Conservation (phyloP, 2,797 vertebrate genomes). For the Smutsia gigantea region DNA sequence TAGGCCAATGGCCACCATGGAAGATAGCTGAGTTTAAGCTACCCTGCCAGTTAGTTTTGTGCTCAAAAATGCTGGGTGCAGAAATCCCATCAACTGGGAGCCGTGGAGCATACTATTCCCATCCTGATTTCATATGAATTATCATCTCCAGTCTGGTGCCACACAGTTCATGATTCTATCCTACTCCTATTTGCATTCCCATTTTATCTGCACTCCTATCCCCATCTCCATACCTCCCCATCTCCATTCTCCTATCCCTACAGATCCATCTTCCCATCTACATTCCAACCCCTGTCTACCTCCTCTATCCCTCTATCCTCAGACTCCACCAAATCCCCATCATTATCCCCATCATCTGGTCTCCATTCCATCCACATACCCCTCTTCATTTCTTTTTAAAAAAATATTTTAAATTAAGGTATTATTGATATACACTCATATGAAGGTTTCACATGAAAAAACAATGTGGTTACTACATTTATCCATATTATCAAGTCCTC, state of each 20-base stretch:
- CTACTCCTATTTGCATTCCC: not conserved
- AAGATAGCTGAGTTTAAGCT: not conserved
- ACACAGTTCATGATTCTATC: not conserved
- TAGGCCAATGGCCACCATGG: not conserved
- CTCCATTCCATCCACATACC: not conserved
- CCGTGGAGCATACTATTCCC: not conserved
- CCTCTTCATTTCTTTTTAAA: not conserved
- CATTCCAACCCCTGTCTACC: not conserved
- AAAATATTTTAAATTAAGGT: too few relatives aligned
- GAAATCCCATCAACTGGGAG: not conserved
- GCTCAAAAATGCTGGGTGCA: not conserved
- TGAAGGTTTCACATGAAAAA: too few relatives aligned
- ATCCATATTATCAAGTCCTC: too few relatives aligned
- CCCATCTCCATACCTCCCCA: not conserved
- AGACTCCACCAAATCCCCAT: not conserved
- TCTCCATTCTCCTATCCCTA: not conserved
- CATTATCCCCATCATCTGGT: not conserved
- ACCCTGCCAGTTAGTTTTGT: not conserved
- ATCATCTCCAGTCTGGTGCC: not conserved
- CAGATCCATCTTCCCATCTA: not conserved
- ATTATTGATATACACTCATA: too few relatives aligned
- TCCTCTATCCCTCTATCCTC: not conserved
- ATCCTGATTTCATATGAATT: not conserved
- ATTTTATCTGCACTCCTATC: not conserved
- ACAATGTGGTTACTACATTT: too few relatives aligned